Evolutionary conservation across 2,888 invertebrate genomes (phyloP).

Genomic region (Himalopsyche kuldschensis): DNA sequence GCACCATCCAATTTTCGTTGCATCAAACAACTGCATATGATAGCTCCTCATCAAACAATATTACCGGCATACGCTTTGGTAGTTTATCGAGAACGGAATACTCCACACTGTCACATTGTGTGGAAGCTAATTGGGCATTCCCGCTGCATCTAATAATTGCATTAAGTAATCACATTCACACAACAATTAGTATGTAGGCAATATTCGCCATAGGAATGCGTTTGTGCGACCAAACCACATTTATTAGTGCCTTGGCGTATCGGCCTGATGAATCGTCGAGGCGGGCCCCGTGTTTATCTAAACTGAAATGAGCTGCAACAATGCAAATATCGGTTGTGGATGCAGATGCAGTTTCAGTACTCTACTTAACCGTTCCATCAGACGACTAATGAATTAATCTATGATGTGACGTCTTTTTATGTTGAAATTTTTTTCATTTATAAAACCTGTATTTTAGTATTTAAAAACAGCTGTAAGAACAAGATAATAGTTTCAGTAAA

Average conservation of each 20-base stretch:
- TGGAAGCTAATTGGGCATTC: neutral
- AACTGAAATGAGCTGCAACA: neutral
- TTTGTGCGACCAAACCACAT: constrained; percentile 32
- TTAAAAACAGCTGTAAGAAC: too few relatives aligned
- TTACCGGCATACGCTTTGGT: neutral
- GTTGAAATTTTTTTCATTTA: too few relatives aligned
- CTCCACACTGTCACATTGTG: neutral
- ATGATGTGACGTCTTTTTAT: too few relatives aligned
- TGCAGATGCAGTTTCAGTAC: neutral
- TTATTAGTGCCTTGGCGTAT: constrained; percentile 12
- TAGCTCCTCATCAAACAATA: neutral
- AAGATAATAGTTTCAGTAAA: too few relatives aligned
- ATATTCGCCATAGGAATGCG: constrained; percentile 34
- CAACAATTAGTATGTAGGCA: constrained; percentile 32
- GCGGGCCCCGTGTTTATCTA: neutral
- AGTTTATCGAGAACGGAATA: neutral
- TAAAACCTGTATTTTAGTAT: too few relatives aligned
- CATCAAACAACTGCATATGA: neutral
- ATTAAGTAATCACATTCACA: constrained; percentile 36
- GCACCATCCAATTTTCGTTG: neutral
- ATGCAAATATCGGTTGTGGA: neutral
- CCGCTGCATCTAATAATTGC: constrained; percentile 22
- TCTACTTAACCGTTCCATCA: neutral
- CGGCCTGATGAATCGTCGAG: neutral
- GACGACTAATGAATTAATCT: too few relatives aligned